Percentiles rank a stretch among this genome's conserved stretches.
Evolutionary conservation across 2,888 invertebrate genomes (phyloP).

Genomic region (Nesidiocoris tenuis): DNA sequence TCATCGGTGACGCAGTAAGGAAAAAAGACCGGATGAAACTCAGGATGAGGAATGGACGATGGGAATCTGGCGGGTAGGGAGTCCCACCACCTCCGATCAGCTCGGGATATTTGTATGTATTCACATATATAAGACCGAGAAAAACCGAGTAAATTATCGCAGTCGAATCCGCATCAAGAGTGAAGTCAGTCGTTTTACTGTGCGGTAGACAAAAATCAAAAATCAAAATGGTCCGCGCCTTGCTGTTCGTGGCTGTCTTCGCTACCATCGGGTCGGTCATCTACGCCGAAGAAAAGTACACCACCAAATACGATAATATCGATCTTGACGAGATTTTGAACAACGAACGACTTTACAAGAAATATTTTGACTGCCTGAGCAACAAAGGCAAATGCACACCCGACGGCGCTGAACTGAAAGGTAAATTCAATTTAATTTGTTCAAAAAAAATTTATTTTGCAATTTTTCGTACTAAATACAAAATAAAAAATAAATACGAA

Average conservation of each 20-base stretch:
- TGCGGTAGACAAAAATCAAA: no score
- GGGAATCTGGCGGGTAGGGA: background rate
- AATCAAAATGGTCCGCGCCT: background rate
- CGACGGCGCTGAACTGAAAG: conserved; percentile 47
- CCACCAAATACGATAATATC: conserved; percentile 46
- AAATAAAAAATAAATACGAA: background rate
- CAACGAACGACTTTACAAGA: conserved; percentile 50
- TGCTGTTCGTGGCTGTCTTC: background rate
- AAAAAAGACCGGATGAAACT: no score
- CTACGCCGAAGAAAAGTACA: conserved; percentile 40
- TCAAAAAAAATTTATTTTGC: no score
- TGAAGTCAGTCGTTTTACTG: no score
- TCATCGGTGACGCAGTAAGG: no score
- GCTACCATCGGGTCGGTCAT: background rate
- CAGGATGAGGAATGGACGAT: background rate
- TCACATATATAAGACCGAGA: background rate
- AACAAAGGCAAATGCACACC: conserved; percentile 47
- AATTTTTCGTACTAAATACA: no score
- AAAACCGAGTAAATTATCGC: no score
- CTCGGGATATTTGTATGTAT: background rate
- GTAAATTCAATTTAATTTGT: conserved; percentile 32
- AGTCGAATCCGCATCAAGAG: no score
- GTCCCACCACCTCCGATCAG: background rate
- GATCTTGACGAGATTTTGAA: conserved; percentile 50
- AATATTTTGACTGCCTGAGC: conserved; percentile 51